These are phyloP conservation scores for Acanthochromis polyacanthus DNA, from an alignment of 2,113 vertebrate genomes.

Conservation along the genomic window DNA sequence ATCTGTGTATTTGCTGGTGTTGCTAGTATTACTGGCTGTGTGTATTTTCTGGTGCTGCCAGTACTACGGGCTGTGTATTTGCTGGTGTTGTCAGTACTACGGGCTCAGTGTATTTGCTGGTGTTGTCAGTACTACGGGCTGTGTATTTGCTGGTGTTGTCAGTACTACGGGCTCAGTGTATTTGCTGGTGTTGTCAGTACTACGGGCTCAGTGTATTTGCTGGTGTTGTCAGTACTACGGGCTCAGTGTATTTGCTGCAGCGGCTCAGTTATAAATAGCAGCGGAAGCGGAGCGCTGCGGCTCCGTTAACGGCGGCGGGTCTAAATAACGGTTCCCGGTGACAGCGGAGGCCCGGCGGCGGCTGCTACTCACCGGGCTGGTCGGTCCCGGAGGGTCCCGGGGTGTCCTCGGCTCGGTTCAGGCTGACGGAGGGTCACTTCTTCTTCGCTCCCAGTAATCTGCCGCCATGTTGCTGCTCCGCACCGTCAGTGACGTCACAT, in stretches of 20 bases:
- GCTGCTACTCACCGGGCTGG: slow-evolving; percentile 57
- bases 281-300: slow-evolving; percentile 43
- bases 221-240: neutral
- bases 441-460: slow-evolving; percentile 74
- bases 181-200: too few species aligned
- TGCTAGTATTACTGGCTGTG: too few species aligned
- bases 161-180: too few species aligned
- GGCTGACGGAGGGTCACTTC: slow-evolving; percentile 36
- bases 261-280: slow-evolving; percentile 47
- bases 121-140: too few species aligned
- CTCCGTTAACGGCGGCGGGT: too few species aligned
- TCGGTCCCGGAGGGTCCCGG: slow-evolving; percentile 49
- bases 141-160: too few species aligned
- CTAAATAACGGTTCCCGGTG: neutral
- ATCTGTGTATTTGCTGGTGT: too few species aligned
- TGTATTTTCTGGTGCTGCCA: too few species aligned
- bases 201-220: neutral
- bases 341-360: neutral
- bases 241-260: slow-evolving; percentile 66
- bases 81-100: too few species aligned
- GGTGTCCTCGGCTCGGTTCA: slow-evolving; percentile 59
- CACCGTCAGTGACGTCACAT: slow-evolving; percentile 39
- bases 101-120: too few species aligned
- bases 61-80: too few species aligned
- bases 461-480: slow-evolving; percentile 74